A percentile compares a stretch with the other conserved stretches of the same genome.
phyloP scores from a whole-genome alignment of 1,140 invertebrate genomes.

The Adelges cooleyi region DNA sequence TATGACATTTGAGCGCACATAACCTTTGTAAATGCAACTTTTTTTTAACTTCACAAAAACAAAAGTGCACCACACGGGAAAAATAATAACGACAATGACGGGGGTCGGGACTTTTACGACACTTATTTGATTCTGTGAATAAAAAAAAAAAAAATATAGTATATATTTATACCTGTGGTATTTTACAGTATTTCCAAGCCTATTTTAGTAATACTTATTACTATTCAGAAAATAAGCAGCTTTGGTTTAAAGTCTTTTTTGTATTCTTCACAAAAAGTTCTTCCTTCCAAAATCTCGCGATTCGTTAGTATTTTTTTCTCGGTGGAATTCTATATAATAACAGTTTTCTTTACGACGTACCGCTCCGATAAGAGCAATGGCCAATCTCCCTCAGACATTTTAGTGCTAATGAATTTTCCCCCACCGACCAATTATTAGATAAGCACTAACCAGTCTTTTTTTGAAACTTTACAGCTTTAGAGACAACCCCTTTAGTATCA shows the following conservation, averaged over 20 bases:
- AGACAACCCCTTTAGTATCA: no score
- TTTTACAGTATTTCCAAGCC: background rate
- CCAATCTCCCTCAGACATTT: constrained; percentile 10
- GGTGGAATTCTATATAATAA: background rate
- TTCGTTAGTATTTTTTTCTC: background rate
- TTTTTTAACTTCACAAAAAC: background rate
- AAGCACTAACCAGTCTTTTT: background rate
- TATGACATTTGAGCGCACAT: background rate
- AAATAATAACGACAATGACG: background rate
- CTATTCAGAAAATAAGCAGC: background rate
- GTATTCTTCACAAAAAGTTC: no score
- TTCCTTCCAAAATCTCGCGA: background rate
- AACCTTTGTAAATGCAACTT: no score
- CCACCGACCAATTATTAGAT: background rate
- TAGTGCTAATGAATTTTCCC: constrained; percentile 16
- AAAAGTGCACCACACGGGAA: background rate
- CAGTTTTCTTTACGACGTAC: background rate
- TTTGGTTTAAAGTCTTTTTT: background rate
- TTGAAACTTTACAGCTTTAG: constrained; percentile 6
- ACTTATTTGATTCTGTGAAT: no score
- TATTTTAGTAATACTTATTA: constrained; percentile 1
- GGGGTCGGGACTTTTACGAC: no score
- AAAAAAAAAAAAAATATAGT: no score
- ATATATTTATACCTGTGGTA: no score
- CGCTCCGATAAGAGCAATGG: background rate